Conservation (phyloP, 2,113 vertebrate genomes). For the Himantopus leucocephalus region DNA sequence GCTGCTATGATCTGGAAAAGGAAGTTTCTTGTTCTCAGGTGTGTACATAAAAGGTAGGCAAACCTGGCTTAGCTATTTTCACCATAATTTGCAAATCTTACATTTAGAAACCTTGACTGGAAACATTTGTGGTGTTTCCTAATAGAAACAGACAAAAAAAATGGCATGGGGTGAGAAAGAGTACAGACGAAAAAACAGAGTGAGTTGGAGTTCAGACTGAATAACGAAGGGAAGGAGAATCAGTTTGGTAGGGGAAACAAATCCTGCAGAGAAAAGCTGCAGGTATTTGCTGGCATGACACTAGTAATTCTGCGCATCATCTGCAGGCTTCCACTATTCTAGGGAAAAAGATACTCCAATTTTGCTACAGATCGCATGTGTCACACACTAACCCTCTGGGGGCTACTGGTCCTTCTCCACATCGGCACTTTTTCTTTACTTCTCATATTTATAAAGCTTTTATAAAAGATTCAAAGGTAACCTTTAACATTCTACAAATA, state of each 20-base stretch:
- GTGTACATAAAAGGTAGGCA: not conserved
- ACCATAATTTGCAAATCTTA: not conserved
- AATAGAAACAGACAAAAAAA: not conserved
- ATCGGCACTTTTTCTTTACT: not conserved
- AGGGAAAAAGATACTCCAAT: not conserved
- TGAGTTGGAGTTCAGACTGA: not conserved
- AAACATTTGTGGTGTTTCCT: not conserved
- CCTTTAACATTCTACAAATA: not conserved
- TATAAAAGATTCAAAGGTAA: not conserved
- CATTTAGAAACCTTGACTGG: not conserved
- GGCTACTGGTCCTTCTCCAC: not conserved
- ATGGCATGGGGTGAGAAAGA: not conserved
- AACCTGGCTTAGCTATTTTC: not conserved
- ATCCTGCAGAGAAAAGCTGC: not conserved
- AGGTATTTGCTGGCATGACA: not conserved
- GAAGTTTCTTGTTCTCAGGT: not conserved
- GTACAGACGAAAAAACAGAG: not conserved
- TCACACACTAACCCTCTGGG: not conserved
- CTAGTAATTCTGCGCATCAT: not conserved
- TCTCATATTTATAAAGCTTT: not conserved
- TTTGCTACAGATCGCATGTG: not conserved
- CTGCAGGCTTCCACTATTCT: not conserved
- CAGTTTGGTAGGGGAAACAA: not conserved
- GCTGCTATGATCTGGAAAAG: not conserved
- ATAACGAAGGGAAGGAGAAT: not conserved